phyloP scores from a whole-genome alignment of 2,113 vertebrate genomes.

The Vidua chalybeata region DNA sequence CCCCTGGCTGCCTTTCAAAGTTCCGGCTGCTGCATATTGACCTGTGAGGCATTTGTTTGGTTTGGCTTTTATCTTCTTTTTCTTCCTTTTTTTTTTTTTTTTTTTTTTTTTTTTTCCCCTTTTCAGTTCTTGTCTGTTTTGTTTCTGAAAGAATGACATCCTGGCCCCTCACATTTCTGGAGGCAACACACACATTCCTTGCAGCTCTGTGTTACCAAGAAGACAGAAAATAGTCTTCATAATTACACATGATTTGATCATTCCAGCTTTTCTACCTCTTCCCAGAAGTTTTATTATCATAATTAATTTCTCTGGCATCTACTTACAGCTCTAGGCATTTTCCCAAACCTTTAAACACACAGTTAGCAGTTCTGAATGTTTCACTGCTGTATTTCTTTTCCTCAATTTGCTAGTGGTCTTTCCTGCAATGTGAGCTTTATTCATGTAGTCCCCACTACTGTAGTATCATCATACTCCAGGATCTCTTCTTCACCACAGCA shows the following conservation, averaged over 20 bases:
- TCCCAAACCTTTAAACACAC: constrained; percentile 27
- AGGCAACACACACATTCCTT: constrained; percentile 17
- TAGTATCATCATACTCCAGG: background rate
- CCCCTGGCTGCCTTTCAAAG: background rate
- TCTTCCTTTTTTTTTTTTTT: fast-evolving
- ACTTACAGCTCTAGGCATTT: constrained; percentile 42
- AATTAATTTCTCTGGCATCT: constrained; percentile 62
- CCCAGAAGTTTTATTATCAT: constrained; percentile 51
- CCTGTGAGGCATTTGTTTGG: constrained; percentile 31
- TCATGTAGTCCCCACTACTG: background rate
- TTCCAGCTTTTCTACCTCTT: constrained; percentile 41
- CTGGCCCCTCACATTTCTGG: constrained; percentile 28
- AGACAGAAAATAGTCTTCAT: background rate
- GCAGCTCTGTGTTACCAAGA: background rate
- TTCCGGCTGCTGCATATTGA: background rate
- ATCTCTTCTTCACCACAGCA: background rate
- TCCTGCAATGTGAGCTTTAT: background rate
- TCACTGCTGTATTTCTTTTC: background rate
- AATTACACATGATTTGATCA: constrained; percentile 40
- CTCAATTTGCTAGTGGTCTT: background rate
- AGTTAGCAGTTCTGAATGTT: constrained; percentile 4
- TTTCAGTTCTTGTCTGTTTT: background rate
- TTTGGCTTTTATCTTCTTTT: constrained; percentile 18
- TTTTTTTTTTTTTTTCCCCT: too few species aligned
- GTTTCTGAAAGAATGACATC: constrained; percentile 21